phyloP scores from a whole-genome alignment of 2,797 vertebrate genomes.

The Propithecus deckenii region DNA sequence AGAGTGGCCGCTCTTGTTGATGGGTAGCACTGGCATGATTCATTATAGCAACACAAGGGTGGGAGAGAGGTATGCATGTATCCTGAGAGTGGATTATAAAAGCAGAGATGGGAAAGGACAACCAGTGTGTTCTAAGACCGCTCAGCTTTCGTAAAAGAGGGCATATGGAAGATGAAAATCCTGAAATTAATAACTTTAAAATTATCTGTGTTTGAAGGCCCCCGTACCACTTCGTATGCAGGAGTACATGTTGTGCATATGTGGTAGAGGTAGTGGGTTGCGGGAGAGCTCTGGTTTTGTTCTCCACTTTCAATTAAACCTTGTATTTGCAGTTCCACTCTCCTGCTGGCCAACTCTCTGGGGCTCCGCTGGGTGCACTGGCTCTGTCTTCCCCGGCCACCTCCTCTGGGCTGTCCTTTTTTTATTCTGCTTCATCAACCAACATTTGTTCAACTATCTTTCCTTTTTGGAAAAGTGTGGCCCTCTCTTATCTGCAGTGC shows the following conservation, averaged over 20 bases:
- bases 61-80: rapidly evolving
- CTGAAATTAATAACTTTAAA: not conserved
- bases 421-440: not conserved
- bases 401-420: not conserved
- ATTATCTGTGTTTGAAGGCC: not conserved
- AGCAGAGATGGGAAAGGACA: not conserved
- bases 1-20: not conserved
- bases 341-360: not conserved
- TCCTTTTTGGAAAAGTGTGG: not conserved
- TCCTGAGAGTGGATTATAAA: not conserved
- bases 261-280: rapidly evolving
- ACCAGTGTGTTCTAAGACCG: not conserved
- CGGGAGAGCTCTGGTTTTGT: not conserved
- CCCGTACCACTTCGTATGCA: not conserved
- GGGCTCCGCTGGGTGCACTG: not conserved
- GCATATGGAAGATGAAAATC: not conserved
- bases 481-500: not conserved
- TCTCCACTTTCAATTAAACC: not conserved
- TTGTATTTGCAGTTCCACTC: not conserved
- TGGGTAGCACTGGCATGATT: not conserved
- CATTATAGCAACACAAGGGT: not conserved
- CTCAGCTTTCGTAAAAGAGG: not conserved
- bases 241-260: not conserved
- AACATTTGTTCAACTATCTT: not conserved
- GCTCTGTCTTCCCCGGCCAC: not conserved